Base-by-base conservation (phyloP, 1,140 invertebrate species). In the Zaprionus ghesquierei region DNA sequence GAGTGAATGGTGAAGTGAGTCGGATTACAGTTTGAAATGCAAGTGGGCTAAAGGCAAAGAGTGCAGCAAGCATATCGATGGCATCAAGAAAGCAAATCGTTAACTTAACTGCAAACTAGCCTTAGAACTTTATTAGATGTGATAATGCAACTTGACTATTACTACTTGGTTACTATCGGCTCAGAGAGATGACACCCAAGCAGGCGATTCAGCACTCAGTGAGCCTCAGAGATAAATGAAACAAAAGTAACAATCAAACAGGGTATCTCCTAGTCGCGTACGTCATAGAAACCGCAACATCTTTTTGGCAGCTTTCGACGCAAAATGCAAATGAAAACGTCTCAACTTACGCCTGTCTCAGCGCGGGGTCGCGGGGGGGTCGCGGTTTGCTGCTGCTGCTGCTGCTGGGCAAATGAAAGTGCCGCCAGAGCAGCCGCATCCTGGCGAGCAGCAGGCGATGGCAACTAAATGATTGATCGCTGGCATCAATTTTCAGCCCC, bases 311-410 rank as follows among this genome's bases (percentile, higher is more conserved):
- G 66, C 51, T 78, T 58, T 49, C 46, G 55, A 38, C 69, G 22
- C 15, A 27, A 89, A 89, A 89, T 89, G 84, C 84, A 89, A 89
- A 89, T 89, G 84, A 84, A 87, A 89, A 84, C 68, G 77, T 89
- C 84, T 89, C 84, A 89, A 70, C 84, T 89, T 89, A 89, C 84
- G 68, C 60, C 27, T 15, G 35, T 41, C 35, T 13, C 33, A 5
- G 13, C 13, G 33, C 55, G 29, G 23, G 33, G n/a, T 15, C 22
- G 27, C 31, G 55, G 20, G 69, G 35, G 18, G 15, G 31, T 38
- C 46, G 60, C 60, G 46, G 60, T 51, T 27, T 12, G 20, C 41
- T 25, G 25, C 25, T 5, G 25, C 25, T 25, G 15, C n/a, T 55
- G 61, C 29, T 56, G 31, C 41, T 58, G 61, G 44, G 9, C 53